Conservation (phyloP, 2,113 vertebrate genomes). For the Psettodes erumei region DNA sequence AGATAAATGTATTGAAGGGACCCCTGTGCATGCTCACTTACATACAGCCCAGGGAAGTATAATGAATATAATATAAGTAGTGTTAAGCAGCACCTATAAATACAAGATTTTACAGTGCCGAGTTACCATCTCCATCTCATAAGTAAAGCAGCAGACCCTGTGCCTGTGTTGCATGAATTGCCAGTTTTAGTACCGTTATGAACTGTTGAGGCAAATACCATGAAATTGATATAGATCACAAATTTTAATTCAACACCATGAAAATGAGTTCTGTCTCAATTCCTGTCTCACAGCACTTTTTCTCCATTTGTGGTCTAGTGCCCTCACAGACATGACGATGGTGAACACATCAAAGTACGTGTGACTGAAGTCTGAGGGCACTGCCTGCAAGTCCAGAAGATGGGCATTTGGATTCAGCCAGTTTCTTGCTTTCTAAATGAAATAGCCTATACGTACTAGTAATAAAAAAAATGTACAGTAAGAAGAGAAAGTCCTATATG, state of each 20-base stretch:
- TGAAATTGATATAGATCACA: neutral
- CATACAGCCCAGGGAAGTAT: neutral
- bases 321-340: neutral
- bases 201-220: neutral
- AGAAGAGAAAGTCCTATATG: neutral
- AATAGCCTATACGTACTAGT: neutral
- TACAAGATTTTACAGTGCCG: neutral
- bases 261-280: neutral
- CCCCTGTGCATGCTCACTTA: neutral
- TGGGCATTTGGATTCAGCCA: neutral
- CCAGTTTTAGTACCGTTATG: neutral
- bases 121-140: neutral
- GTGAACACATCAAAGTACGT: neutral
- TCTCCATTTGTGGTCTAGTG: neutral
- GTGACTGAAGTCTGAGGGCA: neutral
- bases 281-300: neutral
- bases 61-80: neutral
- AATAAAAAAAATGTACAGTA: neutral
- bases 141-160: conserved; percentile 3
- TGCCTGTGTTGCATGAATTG: neutral
- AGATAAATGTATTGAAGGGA: too few species aligned
- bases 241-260: neutral
- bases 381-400: neutral
- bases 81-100: neutral
- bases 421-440: neutral